Base-by-base conservation (phyloP, 1,140 invertebrate genomes). In the Trichonephila clavipes region DNA sequence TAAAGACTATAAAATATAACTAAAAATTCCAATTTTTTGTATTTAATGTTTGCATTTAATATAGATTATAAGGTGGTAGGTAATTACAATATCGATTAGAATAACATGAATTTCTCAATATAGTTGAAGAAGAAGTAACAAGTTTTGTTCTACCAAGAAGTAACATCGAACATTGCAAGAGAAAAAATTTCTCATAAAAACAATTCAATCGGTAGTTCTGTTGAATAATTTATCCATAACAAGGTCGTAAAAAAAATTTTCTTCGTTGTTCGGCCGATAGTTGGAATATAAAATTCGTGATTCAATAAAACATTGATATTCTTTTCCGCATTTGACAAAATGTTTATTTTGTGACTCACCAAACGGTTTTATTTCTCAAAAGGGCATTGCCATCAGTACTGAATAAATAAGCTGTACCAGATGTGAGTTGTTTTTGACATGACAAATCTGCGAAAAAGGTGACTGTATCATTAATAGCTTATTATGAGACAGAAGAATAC, bases 191-290 rank as follows among this genome's bases (percentile, higher is more conserved):
- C 24, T 7, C n/a, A 69, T 24, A 69, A 69, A 69, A 40, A 2
- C 24, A 69, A 69, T 69, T 77, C 34, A 12, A 77, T 77, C 72
- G 72, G 34, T 40, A 34, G 0, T 4, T 28, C 16, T 40, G 28
- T 34, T 40, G 72, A 77, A 77, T 77, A 77, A 77, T 77, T 77
- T 77, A 77, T 77, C 72, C 66, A 69, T 69, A 69, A 69, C 10
- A 10, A 51, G 21, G 66, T n/a, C 66, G 18, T 34, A 77, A 77
- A 28, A 10, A 7, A 24, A 19, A 5, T 24, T 8, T 12, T 69
- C 24, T 66, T 77, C 34, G 72, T 77, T 77, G 72, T 77, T 77
- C 18, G 16, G 8, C 28, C 18, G 72, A 34, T 24, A 34, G 72
- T 28, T 18, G 34, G 28, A 77, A 16, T 34, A 24, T 16, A 19